Base-by-base conservation (phyloP, 1,140 invertebrate species). In the Anastrepha ludens region DNA sequence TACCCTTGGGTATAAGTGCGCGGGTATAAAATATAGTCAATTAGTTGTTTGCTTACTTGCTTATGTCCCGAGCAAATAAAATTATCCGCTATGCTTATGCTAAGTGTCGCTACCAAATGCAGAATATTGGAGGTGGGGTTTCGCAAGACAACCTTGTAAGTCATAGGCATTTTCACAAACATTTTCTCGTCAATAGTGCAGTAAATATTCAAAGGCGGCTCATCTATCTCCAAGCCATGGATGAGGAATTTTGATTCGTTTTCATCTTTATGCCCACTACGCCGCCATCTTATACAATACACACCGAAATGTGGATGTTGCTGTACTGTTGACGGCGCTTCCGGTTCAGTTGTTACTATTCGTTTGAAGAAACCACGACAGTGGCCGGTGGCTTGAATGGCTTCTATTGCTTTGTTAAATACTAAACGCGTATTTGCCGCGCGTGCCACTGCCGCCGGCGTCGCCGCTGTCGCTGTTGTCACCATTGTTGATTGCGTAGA, bases 161-260 rank as follows among this genome's bases (percentile, higher is more conserved):
- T 90, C 89, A 93, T 92, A 60, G 93, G 92, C 91, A 93, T 92
- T 88, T 93, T 93, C 0, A 93, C 93, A 78, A 92, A 93, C 91
- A 93, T 91, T 89, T 92, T 93, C 88, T 93, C 92, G 86, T 93
- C 92, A n/a, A 93, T 92, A 65, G 91, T 90, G 89, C 93, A 93
- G 86, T 93, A 92, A 78, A 93, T 92, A 87, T 93, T 93, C 9
- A 93, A 81, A 8, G 92, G 91, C 39, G 93, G 92, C 78, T 93
- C 92, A 7, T 89, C 89, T 20, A 93, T 91, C 2, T 92, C 90
- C 50, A 93, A 58, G 9, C 92, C 92, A 62, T 88, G 90, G 47
- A 93, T 90, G 13, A 93, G 87, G 89, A 93, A 93, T 88, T 93
- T 93, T 9, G 92, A 92, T 88, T 93, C 93, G 86, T 93, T 92